These are phyloP conservation scores for Eupeodes luniger DNA, from an alignment of 2,888 invertebrate genomes.

Conservation along the genomic window DNA sequence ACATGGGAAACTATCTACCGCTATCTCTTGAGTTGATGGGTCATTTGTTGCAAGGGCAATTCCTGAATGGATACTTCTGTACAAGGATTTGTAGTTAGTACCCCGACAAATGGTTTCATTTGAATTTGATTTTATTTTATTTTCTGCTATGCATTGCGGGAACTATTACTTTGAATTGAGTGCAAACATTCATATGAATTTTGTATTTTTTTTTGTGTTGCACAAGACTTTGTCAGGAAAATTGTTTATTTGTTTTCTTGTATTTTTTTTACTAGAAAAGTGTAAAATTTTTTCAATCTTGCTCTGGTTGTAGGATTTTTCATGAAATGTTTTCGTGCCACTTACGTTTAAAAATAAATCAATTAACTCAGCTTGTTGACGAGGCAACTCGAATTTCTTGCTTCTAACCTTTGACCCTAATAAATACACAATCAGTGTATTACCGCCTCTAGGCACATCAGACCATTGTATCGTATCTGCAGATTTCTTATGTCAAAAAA, in stretches of 20 bases:
- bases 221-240: neutral
- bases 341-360: no score
- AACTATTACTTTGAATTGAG: constrained; percentile 53
- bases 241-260: neutral
- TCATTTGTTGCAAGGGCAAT: constrained; percentile 24
- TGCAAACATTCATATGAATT: neutral
- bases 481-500: no score
- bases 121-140: neutral
- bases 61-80: neutral
- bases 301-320: no score
- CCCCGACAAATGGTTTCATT: constrained; percentile 30
- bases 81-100: neutral
- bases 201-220: neutral
- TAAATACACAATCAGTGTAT: no score
- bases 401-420: no score
- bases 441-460: no score
- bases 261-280: neutral
- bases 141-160: neutral
- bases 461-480: no score
- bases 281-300: no score
- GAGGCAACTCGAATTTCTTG: no score
- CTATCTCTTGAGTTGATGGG: neutral
- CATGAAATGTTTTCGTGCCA: no score
- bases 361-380: no score
- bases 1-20: neutral